These are phyloP conservation scores for Pteropus alecto DNA, from an alignment of 2,113 vertebrate genomes.

Conservation along the genomic window DNA sequence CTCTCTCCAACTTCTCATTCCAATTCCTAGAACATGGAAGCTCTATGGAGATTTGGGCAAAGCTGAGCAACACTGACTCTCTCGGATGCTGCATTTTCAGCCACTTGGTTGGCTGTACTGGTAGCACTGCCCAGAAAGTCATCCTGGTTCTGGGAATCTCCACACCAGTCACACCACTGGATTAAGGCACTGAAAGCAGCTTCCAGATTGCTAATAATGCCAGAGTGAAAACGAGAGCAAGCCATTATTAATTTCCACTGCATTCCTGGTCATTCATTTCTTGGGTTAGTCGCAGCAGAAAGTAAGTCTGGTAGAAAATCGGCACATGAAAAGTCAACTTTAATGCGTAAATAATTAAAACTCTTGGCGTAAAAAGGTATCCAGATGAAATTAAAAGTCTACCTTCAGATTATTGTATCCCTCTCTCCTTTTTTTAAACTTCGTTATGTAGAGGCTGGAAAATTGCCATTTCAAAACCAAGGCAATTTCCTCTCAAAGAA, in stretches of 20 bases:
- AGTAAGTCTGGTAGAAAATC: background rate
- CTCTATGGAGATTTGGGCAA: background rate
- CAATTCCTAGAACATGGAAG: background rate
- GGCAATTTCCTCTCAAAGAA: conserved; percentile 35
- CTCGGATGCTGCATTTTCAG: background rate
- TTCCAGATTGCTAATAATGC: background rate
- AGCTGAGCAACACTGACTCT: background rate
- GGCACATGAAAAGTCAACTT: background rate
- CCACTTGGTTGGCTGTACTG: background rate
- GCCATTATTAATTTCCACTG: background rate
- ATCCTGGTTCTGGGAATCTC: background rate
- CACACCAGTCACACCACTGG: background rate
- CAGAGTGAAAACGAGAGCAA: background rate
- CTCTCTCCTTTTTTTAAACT: background rate
- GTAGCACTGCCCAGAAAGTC: background rate
- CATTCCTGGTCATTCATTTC: background rate
- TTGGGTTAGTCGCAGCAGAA: background rate
- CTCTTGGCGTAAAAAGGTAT: background rate
- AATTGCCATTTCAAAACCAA: conserved; percentile 36
- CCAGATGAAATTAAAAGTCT: conserved; percentile 17
- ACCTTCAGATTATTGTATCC: too few relatives aligned
- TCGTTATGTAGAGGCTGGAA: background rate
- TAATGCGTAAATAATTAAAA: background rate
- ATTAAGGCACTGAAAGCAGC: background rate
- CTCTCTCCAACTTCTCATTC: background rate